Evolutionary conservation across 1,140 invertebrate genomes (phyloP), one percentile per base, ranked within the genome.

Genomic region (Bombyx mori): DNA sequence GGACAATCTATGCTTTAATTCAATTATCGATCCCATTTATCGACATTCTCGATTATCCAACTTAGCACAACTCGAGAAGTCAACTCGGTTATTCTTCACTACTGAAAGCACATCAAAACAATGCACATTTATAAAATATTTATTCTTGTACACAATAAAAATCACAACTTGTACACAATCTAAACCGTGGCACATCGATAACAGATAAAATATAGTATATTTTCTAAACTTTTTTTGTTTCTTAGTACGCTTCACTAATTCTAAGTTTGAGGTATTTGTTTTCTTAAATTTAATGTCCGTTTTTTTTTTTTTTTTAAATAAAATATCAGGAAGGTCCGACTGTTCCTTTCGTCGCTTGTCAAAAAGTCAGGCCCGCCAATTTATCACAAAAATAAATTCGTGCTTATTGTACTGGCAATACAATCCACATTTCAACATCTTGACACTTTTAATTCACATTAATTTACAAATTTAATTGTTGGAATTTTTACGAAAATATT

Each of bases 121-220:
- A 22, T 46, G 26, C 47, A 82, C 82, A 82, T 85, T 85, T 77
- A 82, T 85, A 85, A 85, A 85, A 85, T 80, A 81, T 79, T 79
- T 79, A 77, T 77, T 82, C 77, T 35, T 35, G 26, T 35, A 77
- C 68, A 80, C 70, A 77, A 82, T 82, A 82, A 35, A 35, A 69
- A 82, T 82, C 73, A 82, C 75, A 77, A 69, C 75, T 67, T 67
- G 69, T 77, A 75, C 76, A 74, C 71, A 73, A 73, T 65, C 69
- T 73, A 79, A 69, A 69, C 12, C 68, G 75, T 82, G 79, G 79
- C 82, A 85, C 79, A 77, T 79, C 62, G 79, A 81, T 73, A 85
- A 82, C 79, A 78, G 68, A 66, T 73, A 75, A 79, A 73, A 80
- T 82, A 82, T 69, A 62, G 67, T 65, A 64, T 65, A 66, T 71